Evolutionary conservation across 2,113 vertebrate genomes (phyloP).

Genomic region (Arenaria interpres): DNA sequence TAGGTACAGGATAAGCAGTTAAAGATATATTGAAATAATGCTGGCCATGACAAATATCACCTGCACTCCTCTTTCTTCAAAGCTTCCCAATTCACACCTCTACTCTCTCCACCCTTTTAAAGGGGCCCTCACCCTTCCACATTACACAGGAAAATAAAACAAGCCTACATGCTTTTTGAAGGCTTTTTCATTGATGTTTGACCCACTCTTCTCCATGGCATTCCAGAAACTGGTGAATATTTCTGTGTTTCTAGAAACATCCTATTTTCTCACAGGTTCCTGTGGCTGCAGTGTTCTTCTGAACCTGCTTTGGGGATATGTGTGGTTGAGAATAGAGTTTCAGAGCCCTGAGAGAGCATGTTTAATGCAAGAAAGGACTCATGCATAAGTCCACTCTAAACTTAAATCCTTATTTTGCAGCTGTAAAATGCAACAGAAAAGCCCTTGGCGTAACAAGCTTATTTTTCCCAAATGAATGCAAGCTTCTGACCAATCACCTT

Average conservation of each 20-base stretch:
- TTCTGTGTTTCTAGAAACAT: background rate
- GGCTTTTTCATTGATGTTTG: background rate
- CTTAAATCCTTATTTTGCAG: background rate
- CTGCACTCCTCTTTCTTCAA: background rate
- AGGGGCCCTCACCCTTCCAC: background rate
- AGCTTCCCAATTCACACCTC: background rate
- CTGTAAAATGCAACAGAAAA: background rate
- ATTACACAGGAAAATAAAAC: background rate
- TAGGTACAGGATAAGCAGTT: background rate
- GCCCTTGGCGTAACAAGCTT: background rate
- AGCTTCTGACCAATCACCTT: background rate
- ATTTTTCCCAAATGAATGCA: background rate
- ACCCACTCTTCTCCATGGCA: background rate
- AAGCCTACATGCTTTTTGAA: accelerated
- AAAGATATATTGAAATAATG: background rate
- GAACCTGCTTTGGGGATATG: background rate
- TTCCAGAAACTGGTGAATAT: background rate
- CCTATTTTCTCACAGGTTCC: background rate
- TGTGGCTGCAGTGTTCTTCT: background rate
- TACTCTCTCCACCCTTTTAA: background rate
- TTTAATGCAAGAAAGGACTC: background rate
- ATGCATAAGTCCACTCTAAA: background rate
- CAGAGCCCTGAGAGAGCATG: background rate
- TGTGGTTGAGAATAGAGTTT: background rate
- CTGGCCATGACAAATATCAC: background rate